A percentile compares a stretch with the other conserved stretches of the same genome.
These are phyloP conservation scores for Gryllus bimaculatus DNA, from an alignment of 1,140 invertebrate species.

Conservation along the genomic window DNA sequence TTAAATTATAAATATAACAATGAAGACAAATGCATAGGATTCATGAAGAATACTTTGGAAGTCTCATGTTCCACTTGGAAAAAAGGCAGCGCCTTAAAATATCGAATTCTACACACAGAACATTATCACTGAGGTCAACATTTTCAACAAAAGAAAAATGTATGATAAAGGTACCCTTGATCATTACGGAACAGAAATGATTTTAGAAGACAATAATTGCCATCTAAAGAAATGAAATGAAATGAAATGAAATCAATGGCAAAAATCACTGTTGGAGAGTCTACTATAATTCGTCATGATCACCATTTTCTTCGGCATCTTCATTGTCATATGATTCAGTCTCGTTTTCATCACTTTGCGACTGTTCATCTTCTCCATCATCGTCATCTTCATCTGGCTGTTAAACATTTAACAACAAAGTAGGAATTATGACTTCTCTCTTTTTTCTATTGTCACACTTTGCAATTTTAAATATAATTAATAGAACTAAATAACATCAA, in stretches of 20 bases:
- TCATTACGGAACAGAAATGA: no score
- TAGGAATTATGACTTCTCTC: background rate
- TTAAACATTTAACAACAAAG: background rate
- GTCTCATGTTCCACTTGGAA: background rate
- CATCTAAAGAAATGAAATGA: background rate
- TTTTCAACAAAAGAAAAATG: no score
- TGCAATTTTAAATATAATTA: background rate
- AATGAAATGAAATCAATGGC: background rate
- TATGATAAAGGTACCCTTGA: no score
- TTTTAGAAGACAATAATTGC: background rate
- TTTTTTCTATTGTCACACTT: background rate
- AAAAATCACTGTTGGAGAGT: background rate
- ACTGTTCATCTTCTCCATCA: conserved; percentile 15
- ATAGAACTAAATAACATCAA: background rate
- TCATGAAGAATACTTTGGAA: background rate
- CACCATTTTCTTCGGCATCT: conserved; percentile 19
- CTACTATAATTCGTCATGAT: conserved; percentile 23
- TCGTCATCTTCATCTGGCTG: conserved; percentile 42
- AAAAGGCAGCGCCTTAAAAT: no score
- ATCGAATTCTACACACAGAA: no score
- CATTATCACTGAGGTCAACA: no score
- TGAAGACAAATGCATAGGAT: background rate
- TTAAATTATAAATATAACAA: conserved; percentile 2
- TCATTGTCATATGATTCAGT: conserved; percentile 22
- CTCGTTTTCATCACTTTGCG: conserved; percentile 13